Percentiles rank a stretch among this genome's conserved stretches.
These are phyloP conservation scores for Callorhinus ursinus DNA, from an alignment of 2,113 vertebrate species.

Conservation along the genomic window DNA sequence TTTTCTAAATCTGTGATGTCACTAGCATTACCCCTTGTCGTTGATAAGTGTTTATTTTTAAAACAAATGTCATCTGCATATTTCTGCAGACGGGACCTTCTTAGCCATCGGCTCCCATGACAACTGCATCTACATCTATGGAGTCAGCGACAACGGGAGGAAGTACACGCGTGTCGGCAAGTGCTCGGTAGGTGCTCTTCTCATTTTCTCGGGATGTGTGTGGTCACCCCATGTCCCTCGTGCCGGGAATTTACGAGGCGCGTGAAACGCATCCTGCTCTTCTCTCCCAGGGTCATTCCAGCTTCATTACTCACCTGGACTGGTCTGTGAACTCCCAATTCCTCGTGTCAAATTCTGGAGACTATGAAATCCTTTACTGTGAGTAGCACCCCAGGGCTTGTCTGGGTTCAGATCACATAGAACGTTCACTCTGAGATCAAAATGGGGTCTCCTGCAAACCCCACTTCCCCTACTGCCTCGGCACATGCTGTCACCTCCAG, in stretches of 20 bases:
- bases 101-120: constrained; percentile 98
- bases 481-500: fast-evolving
- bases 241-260: fast-evolving
- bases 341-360: constrained; percentile 98
- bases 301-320: constrained; percentile 98
- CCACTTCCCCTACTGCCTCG: fast-evolving
- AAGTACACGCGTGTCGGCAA: constrained; percentile 97
- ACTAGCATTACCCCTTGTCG: background rate
- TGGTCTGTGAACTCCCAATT: constrained; percentile 98
- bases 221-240: background rate
- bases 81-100: constrained; percentile 93
- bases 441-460: background rate
- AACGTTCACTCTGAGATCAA: background rate
- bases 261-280: background rate
- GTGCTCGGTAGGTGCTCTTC: constrained; percentile 91
- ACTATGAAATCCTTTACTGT: constrained; percentile 99
- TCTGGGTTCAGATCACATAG: background rate
- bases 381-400: constrained; percentile 83
- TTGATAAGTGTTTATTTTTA: background rate
- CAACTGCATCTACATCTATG: constrained; percentile 99
- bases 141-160: constrained; percentile 93
- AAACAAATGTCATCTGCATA: background rate
- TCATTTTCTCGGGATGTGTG: fast-evolving
- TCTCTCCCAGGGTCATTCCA: constrained; percentile 94
- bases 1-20: background rate